These are phyloP conservation scores for Papilio machaon DNA, from an alignment of 1,140 invertebrate species.

Conservation along the genomic window DNA sequence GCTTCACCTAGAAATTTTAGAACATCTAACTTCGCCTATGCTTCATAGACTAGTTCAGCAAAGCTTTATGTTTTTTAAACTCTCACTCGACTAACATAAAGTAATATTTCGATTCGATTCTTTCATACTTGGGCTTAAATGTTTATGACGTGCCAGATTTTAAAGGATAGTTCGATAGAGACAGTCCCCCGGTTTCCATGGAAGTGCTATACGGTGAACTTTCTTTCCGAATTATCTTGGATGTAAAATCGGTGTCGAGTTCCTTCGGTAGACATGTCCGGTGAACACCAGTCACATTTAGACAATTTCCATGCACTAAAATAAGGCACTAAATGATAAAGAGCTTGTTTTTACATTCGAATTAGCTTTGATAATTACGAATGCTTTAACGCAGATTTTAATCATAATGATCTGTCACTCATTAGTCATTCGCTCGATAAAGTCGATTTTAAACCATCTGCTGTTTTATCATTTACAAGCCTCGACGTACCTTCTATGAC, in stretches of 20 bases:
- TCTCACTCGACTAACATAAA: constrained; percentile 21
- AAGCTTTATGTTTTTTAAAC: constrained; percentile 32
- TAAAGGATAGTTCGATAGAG: constrained; percentile 36
- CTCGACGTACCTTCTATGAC: constrained; percentile 63
- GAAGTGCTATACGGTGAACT: neutral
- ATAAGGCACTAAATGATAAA: constrained; percentile 80
- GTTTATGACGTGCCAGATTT: constrained; percentile 20
- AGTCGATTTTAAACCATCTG: constrained; percentile 56
- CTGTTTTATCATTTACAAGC: constrained; percentile 80
- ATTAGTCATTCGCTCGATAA: constrained; percentile 50
- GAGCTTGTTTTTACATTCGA: constrained; percentile 63
- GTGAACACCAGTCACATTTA: constrained; percentile 61
- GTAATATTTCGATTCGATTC: constrained; percentile 25
- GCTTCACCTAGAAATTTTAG: constrained; percentile 31
- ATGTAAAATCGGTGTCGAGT: constrained; percentile 43
- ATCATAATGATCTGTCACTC: constrained; percentile 58
- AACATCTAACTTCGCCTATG: constrained; percentile 28
- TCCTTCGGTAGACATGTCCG: constrained; percentile 38
- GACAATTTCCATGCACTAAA: constrained; percentile 68
- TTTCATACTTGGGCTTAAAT: constrained; percentile 32
- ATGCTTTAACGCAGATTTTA: constrained; percentile 63
- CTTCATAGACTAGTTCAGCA: constrained; percentile 34
- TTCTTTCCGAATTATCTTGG: neutral
- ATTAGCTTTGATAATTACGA: constrained; percentile 69
- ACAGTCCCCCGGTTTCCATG: constrained; percentile 28